Percentiles rank a stretch among this genome's conserved stretches.
These are phyloP conservation scores for Cheilosia soror DNA, from an alignment of 2,888 invertebrate species.

Conservation along the genomic window DNA sequence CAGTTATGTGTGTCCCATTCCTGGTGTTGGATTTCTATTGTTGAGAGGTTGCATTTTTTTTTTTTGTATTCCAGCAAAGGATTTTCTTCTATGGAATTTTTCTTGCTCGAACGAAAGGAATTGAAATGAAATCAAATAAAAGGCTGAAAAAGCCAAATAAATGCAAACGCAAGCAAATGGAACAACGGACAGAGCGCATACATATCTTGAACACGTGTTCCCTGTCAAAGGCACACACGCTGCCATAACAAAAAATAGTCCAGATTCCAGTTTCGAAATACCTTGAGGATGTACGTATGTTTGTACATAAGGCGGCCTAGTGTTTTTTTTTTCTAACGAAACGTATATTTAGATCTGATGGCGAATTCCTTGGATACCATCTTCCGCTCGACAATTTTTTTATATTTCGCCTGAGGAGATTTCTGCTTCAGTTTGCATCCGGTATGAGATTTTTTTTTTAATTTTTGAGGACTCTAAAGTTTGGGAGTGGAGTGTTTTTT, in stretches of 20 bases:
- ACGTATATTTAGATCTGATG: background rate
- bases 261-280: constrained; percentile 60
- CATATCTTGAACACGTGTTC: constrained; percentile 44
- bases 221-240: constrained; percentile 63
- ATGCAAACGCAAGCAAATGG: background rate
- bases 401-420: background rate
- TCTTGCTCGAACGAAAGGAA: background rate
- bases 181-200: background rate
- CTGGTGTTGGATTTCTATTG: background rate
- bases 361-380: background rate
- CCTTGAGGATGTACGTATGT: constrained; percentile 7
- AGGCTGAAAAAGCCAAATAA: background rate
- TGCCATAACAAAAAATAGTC: constrained; percentile 45
- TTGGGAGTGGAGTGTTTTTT: background rate
- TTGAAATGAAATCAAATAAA: background rate
- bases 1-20: background rate
- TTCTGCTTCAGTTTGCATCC: constrained; percentile 37
- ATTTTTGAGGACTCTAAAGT: background rate
- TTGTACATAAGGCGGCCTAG: background rate
- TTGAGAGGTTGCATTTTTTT: background rate
- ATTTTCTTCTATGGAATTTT: background rate
- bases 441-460: constrained; percentile 16
- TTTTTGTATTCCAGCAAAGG: background rate
- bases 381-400: background rate
- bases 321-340: background rate